Conservation (phyloP, 2,113 vertebrate genomes). For the Callaeas wilsoni region DNA sequence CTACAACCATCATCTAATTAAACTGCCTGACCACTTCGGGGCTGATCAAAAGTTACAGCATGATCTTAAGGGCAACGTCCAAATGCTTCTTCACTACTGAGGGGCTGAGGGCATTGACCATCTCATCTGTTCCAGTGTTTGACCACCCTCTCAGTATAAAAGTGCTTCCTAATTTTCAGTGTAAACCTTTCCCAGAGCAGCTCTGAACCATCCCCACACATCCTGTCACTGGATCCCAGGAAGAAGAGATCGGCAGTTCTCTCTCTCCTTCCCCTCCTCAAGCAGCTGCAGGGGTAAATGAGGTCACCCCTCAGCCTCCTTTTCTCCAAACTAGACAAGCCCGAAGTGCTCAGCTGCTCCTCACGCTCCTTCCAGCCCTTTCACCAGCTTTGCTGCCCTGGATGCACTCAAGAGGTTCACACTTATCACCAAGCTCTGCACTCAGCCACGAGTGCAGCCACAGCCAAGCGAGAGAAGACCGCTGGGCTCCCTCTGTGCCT, state of each 20-base stretch:
- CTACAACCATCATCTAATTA: neutral
- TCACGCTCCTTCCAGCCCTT: neutral
- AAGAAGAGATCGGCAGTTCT: neutral
- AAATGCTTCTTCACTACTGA: neutral
- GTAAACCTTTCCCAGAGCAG: neutral
- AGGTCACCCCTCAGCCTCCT: neutral
- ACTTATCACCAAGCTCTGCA: neutral
- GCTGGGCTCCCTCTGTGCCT: neutral
- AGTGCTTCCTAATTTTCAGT: neutral
- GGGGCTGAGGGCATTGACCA: accelerated
- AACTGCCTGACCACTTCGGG: neutral
- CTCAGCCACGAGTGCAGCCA: neutral
- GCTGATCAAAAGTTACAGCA: neutral
- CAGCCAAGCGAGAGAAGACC: neutral
- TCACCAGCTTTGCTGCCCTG: neutral
- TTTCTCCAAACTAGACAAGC: neutral
- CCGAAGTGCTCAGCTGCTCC: neutral
- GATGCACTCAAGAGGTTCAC: neutral
- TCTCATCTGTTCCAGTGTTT: neutral
- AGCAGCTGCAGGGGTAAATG: neutral
- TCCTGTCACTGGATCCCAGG: neutral
- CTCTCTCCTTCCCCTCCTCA: neutral
- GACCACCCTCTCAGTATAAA: neutral
- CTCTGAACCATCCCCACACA: neutral
- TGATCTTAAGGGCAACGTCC: neutral